Percentiles rank a stretch among this genome's conserved stretches.
Conservation (phyloP, 2,888 invertebrate species). For the Theristus sp. region DNA sequence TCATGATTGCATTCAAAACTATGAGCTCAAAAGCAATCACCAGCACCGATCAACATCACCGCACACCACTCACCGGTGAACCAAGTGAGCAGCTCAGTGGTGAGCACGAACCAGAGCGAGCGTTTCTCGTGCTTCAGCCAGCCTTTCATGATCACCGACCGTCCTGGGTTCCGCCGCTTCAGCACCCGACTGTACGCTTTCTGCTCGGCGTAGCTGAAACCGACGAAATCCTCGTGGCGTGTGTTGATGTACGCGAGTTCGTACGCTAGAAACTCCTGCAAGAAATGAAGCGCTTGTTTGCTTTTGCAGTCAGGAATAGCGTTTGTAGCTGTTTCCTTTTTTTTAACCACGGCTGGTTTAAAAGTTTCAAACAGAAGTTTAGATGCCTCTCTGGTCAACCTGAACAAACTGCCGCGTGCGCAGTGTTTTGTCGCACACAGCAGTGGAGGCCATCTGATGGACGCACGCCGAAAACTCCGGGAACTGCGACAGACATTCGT, state of each 20-base stretch:
- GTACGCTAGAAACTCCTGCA: background rate
- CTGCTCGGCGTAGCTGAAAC: conserved; percentile 4
- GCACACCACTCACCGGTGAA: background rate
- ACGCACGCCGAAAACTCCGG: background rate
- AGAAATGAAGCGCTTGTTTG: no score
- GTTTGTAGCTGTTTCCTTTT: no score
- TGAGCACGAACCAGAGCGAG: conserved; percentile 35
- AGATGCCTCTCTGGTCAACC: no score
- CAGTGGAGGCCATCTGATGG: background rate
- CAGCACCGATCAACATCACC: no score
- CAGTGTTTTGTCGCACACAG: background rate
- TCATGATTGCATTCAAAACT: no score
- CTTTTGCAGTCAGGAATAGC: no score
- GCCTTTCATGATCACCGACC: conserved; percentile 32
- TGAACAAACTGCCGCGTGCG: no score
- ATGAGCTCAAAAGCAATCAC: no score
- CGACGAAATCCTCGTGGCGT: conserved; percentile 7
- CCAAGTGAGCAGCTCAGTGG: no score
- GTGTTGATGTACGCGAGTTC: conserved; percentile 8
- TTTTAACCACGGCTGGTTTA: no score
- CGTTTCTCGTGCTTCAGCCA: conserved; percentile 32
- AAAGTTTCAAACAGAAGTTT: no score
- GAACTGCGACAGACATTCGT: background rate
- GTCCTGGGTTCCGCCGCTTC: conserved; percentile 2
- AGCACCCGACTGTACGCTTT: background rate